These are phyloP conservation scores for Orchesellides sinensis DNA, from an alignment of 2,888 invertebrate genomes.

Conservation along the genomic window DNA sequence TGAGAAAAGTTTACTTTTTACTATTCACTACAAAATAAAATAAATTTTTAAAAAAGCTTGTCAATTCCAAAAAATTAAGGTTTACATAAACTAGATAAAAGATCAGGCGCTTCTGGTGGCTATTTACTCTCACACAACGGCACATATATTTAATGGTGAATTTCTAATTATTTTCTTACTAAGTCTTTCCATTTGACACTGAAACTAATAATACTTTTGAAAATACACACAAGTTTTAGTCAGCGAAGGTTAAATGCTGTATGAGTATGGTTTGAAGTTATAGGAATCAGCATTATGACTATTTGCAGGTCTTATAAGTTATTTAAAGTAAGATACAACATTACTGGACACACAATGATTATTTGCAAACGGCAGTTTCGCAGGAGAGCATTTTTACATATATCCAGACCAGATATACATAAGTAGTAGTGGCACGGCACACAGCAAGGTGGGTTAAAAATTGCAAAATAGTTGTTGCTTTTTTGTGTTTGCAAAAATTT, in stretches of 20 bases:
- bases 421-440: conserved; percentile 35
- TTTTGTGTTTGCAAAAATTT: conserved; percentile 8
- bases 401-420: conserved; percentile 8
- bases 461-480: too few relatives aligned
- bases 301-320: neutral
- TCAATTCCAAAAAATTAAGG: too few relatives aligned
- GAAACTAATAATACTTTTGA: neutral
- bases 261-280: neutral
- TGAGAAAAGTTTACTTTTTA: neutral
- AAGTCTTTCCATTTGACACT: neutral
- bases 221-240: neutral
- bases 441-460: conserved; percentile 44
- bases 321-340: neutral
- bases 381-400: conserved; percentile 18
- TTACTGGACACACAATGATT: conserved; percentile 6
- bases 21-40: neutral
- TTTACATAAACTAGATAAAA: conserved; percentile 24
- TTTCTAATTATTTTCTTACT: neutral
- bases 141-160: too few relatives aligned
- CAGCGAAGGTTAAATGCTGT: neutral
- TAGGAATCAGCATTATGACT: neutral
- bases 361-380: conserved; percentile 2
- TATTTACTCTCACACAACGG: conserved; percentile 18
- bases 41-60: too few relatives aligned
- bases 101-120: conserved; percentile 53